Evolutionary conservation across 2,888 invertebrate genomes (phyloP).

Genomic region (Papilio protenor): DNA sequence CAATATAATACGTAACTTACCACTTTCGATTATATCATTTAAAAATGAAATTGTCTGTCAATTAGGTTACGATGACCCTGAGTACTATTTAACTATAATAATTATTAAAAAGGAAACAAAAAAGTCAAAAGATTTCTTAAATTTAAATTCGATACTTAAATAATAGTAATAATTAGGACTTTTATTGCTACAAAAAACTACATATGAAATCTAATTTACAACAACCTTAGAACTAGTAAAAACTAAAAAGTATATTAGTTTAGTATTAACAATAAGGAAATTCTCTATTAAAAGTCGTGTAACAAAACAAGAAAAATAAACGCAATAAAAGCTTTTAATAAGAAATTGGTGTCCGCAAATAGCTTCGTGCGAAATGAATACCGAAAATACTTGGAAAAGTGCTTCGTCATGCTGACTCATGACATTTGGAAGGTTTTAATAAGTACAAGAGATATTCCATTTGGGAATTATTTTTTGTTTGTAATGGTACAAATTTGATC

Average conservation of each 20-base stretch:
- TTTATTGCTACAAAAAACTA: too few relatives aligned
- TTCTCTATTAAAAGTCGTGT: neutral
- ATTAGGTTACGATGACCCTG: neutral
- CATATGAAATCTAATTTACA: too few relatives aligned
- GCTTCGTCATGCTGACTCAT: slow-evolving; percentile 20
- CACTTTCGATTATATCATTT: neutral
- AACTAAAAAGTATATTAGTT: neutral
- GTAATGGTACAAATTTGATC: slow-evolving; percentile 1
- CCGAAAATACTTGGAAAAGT: slow-evolving; percentile 15
- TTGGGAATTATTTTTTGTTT: slow-evolving; percentile 9
- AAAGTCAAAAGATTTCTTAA: neutral
- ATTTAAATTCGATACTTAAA: too few relatives aligned
- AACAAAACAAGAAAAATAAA: slow-evolving; percentile 10
- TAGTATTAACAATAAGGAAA: neutral
- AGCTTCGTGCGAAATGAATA: slow-evolving; percentile 27
- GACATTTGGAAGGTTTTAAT: slow-evolving; percentile 3
- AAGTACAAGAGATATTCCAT: slow-evolving; percentile 10
- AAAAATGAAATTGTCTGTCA: slow-evolving; percentile 4
- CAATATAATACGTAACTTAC: slow-evolving; percentile 27
- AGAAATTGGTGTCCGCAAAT: slow-evolving; percentile 25
- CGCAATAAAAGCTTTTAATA: slow-evolving; percentile 28
- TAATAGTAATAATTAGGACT: too few relatives aligned
- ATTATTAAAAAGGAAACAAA: neutral
- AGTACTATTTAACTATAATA: neutral
- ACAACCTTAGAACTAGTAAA: too few relatives aligned